Conservation (phyloP, 1,140 invertebrate genomes). For the Drosophila kikkawai region DNA sequence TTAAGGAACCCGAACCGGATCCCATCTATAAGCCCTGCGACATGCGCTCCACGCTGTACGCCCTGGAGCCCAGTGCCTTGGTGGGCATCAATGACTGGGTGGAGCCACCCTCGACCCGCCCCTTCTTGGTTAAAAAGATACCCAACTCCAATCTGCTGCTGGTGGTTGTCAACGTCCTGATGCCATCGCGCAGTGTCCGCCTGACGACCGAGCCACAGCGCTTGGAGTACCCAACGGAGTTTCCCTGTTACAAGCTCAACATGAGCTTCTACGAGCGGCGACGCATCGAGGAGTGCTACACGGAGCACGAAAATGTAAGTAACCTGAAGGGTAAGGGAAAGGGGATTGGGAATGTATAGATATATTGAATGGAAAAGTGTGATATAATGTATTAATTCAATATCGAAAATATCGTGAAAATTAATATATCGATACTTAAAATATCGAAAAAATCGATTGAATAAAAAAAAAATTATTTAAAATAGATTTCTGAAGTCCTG, state of each 20-base stretch:
- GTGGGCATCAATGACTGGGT: conserved; percentile 85
- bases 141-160: conserved; percentile 92
- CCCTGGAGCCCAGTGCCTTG: conserved; percentile 88
- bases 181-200: conserved; percentile 72
- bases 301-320: conserved; percentile 89
- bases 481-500: too few relatives aligned
- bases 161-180: conserved; percentile 87
- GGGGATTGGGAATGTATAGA: too few relatives aligned
- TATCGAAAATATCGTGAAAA: too few relatives aligned
- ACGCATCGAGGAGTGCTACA: conserved; percentile 90
- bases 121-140: conserved; percentile 90
- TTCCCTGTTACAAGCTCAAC: conserved; percentile 91
- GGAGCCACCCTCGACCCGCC: conserved; percentile 81
- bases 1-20: conserved; percentile 78
- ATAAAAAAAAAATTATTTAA: too few relatives aligned
- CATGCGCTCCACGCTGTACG: conserved; percentile 88
- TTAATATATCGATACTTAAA: too few relatives aligned
- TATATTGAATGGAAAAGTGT: too few relatives aligned
- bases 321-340: not conserved
- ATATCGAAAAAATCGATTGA: too few relatives aligned
- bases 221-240: conserved; percentile 85
- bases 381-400: not conserved
- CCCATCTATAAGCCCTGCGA: conserved; percentile 87
- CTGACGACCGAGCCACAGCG: conserved; percentile 83
- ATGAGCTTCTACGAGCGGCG: conserved; percentile 89